Evolutionary conservation across 1,140 invertebrate genomes (phyloP), one percentile per base, ranked within the genome.

Genomic region (Listronotus oregonensis): DNA sequence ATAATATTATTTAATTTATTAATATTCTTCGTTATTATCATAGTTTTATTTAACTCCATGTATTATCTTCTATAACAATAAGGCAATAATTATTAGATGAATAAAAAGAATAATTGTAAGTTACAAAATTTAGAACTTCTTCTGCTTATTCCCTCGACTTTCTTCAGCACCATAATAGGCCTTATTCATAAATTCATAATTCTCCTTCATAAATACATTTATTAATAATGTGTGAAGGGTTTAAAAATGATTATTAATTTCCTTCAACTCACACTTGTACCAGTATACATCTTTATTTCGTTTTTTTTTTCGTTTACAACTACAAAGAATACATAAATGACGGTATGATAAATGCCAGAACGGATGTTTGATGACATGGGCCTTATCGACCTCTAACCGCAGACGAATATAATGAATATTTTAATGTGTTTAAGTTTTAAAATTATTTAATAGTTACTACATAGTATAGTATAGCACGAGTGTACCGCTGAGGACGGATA

Each of bases 241-340:
- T 9, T 11, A 55, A 55, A 55, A 52, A 52, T 55, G 34, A 55
- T 40, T 55, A 55, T 55, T 55, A 55, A 55, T 55, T 55, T 55
- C 52, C 37, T 17, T 14, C 34, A 55, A 40, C 52, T 40, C 32
- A 27, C 49, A 51, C 49, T 31, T 31, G 31, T 32, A 32, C 49
- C 37, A 8, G 52, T 27, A 21, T 21, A 55, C 52, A n/a, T 55
- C 52, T 55, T 55, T 55, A 55, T 40, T 42, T 55, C 37, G 32
- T 27, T 14, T 55, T 47, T 32, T 55, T 42, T 15, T 55, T 40
- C 34, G 15, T 40, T 40, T 39, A 15, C 39, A 15, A 34, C 14
- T 14, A 15, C 31, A 11, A 18, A 39, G 15, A 32, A 39, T 27
- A 55, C 31, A 34, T 31, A 18, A 42, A 51, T 11, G 18, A 12